phyloP scores from a whole-genome alignment of 2,113 vertebrate species.

The Gadus macrocephalus region DNA sequence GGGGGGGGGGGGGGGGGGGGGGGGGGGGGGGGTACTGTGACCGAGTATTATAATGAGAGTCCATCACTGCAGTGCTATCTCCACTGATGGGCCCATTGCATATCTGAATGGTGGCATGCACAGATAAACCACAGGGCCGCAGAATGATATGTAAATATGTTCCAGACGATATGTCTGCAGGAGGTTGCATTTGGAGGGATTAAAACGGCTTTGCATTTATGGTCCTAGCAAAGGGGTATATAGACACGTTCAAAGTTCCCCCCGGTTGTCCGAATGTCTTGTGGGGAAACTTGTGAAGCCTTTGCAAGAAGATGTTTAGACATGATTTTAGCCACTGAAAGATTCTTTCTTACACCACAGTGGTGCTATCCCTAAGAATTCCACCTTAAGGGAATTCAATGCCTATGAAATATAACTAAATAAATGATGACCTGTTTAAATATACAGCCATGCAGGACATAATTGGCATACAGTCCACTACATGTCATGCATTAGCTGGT shows the following conservation, averaged over 20 bases:
- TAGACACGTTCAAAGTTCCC: constrained; percentile 17
- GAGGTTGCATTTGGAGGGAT: constrained; percentile 28
- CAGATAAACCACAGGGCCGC: background rate
- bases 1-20: no score
- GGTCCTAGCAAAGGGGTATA: constrained; percentile 37
- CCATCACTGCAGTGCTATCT: no score
- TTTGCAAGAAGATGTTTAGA: constrained; percentile 18
- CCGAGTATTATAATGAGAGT: no score
- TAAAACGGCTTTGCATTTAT: constrained; percentile 25
- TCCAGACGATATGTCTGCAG: constrained; percentile 23
- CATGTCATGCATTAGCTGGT: no score
- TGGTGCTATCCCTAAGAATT: no score
- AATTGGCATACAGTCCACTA: no score
- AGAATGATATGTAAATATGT: constrained; percentile 23
- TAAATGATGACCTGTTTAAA: no score
- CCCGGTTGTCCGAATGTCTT: constrained; percentile 25
- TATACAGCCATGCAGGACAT: no score
- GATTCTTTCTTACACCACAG: background rate
- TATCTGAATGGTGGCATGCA: background rate
- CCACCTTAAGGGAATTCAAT: no score
- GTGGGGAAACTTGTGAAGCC: constrained; percentile 40
- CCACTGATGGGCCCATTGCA: no score
- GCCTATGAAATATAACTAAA: no score
- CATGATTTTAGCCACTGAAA: background rate
- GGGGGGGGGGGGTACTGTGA: no score